A percentile compares a stretch with the other conserved stretches of the same genome.
Evolutionary conservation across 2,888 invertebrate species (phyloP).

Genomic region (Drosophila quasianomalipes): DNA sequence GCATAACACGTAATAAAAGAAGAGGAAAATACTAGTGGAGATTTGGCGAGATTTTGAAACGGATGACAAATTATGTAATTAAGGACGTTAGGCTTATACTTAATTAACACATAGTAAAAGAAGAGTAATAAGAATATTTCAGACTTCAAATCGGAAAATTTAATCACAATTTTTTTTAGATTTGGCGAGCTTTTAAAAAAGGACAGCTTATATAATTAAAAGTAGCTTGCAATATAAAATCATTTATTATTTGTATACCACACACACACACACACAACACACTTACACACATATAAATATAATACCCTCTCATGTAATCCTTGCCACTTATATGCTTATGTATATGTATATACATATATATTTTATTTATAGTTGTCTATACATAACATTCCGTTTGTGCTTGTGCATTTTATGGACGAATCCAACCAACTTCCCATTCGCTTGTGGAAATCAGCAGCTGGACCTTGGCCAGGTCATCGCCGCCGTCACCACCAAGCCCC

Average conservation of each 20-base stretch:
- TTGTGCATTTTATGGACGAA: conserved; percentile 69
- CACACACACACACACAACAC: not conserved
- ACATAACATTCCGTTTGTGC: conserved; percentile 42
- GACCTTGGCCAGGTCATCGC: conserved; percentile 62
- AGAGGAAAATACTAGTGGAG: not conserved
- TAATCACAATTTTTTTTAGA: not conserved
- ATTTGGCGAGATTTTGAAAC: not conserved
- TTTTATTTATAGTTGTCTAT: conserved; percentile 70
- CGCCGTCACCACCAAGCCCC: conserved; percentile 48
- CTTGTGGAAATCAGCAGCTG: conserved; percentile 68
- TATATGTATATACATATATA: conserved; percentile 44
- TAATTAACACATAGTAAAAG: not conserved
- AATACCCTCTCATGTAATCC: conserved; percentile 25
- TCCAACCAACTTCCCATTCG: conserved; percentile 56
- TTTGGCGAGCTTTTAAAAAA: not conserved
- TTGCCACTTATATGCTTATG: conserved; percentile 46
- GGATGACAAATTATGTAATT: not conserved
- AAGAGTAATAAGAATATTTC: not conserved
- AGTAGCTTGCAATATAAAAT: not conserved
- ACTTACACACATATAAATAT: not conserved
- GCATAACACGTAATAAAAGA: not conserved
- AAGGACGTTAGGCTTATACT: not conserved
- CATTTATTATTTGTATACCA: not conserved
- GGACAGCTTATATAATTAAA: not conserved
- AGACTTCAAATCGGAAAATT: not conserved